Evolutionary conservation across 1,140 invertebrate genomes (phyloP), one percentile per base, ranked within the genome.

Genomic region (Drosophila pectinifera): DNA sequence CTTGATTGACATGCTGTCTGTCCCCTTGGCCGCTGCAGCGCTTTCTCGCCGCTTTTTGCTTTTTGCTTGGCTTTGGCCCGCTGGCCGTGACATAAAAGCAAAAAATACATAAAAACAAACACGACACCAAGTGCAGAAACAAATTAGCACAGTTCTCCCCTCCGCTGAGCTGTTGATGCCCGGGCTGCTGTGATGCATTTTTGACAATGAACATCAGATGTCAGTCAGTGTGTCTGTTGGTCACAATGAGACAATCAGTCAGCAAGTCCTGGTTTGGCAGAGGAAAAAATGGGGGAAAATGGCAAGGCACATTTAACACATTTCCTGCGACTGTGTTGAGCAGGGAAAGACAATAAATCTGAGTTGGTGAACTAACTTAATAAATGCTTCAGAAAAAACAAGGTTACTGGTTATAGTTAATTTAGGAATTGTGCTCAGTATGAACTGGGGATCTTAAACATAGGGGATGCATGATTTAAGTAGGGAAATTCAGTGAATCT

Each of bases 1-100:
- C 82, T 88, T 88, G 82, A 86, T 86, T 88, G 82, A 86, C 82
- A 88, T 79, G 79, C 70, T 69, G 82, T 88, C 82, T 82, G 83
- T 57, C 68, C 73, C 58, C 57, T 57, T 36, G 31, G 73, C 77
- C 54, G 58, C 48, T 72, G 64, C 54, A 24, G 42, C 56, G 42
- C 46, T 58, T 53, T 53, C 54, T 54, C 64, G 26, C 64, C 38
- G n/a, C 31, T 68, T 42, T 65, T 77, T 65, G 36, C 70, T 78
- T 42, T 65, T 77, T 65, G 36, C 70, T 81, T 82, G 61, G 42
- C 59, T 78, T 83, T 68, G 62, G 39, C 62, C 64, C 79, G 72
- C 62, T 86, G 82, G 78, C 82, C 83, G 70, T 88, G 82, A 75
- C 82, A 88, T 58, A 72, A 64, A 78, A 74, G 65, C 57, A 67